Evolutionary conservation across 2,113 vertebrate genomes (phyloP), one percentile per base, ranked within the genome.

Genomic region (Delphinus delphis): DNA sequence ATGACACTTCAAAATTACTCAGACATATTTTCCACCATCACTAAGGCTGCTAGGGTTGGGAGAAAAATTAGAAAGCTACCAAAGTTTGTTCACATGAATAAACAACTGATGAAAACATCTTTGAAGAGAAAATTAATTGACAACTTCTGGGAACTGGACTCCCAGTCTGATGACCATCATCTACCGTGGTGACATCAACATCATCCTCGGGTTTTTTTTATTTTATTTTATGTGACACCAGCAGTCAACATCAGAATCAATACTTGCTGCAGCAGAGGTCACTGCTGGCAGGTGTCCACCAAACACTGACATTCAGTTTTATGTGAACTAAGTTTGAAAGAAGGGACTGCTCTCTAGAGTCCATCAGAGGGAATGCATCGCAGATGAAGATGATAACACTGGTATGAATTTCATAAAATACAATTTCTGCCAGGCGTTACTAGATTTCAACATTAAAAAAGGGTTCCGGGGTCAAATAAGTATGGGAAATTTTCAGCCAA

Each of bases 71-170:
- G 50, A 84, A 94, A 80, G 6, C 25, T 70, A 71, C 3, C 17
- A 36, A 88, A 93, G 38, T 84, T 94, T 92, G 53, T 94, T 95
- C 70, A 96, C 47, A 76, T 96, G 68, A 92, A 96, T 58, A 96
- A 93, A 81, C 41, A 82, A 85, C 36, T 86, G 47, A 81, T 33
- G 15, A 95, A 50, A 91, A 73, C 25, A 96, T 77, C 11, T 41
- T 55, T 28, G 25, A 76, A 25, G 55, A 85, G 68, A 90, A 97
- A 76, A 50, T 80, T 84, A 95, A 90, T 73, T 92, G 96, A 80
- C 50, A 81, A 81, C 41, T 70, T 92, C 73, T 76, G 44, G 87
- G 62, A 97, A 63, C 50, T 76, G 13, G 14, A 26, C 15, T 88
- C 79, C 50, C 44, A 80, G 58, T 21, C 26, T 96, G 83, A 70